Conservation (phyloP, 2,797 vertebrate species). For the Tragelaphus oryx region DNA sequence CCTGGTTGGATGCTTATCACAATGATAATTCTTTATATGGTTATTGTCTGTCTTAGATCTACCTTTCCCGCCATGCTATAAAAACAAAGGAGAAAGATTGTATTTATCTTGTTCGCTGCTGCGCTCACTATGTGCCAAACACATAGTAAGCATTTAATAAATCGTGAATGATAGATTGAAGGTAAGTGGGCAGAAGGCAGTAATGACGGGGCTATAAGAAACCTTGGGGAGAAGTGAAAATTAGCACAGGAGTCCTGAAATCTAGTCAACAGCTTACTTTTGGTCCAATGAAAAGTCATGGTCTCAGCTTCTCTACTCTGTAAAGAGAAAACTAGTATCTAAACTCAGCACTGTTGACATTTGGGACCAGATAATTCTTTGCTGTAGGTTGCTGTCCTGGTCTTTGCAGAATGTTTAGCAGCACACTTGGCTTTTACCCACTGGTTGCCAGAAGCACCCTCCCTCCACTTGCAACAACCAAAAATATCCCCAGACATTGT, state of each 20-base stretch:
- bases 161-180: not conserved
- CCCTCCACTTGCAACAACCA: not conserved
- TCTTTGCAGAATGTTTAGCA: not conserved
- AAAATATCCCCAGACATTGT: not conserved
- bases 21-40: not conserved
- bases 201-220: not conserved
- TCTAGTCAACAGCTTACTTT: not conserved
- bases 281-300: not conserved
- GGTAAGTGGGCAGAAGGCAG: not conserved
- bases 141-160: not conserved
- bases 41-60: not conserved
- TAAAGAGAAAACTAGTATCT: not conserved
- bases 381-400: accelerated
- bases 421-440: accelerated
- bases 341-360: not conserved
- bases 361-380: not conserved
- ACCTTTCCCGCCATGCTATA: not conserved
- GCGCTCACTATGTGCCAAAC: not conserved
- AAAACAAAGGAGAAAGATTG: not conserved
- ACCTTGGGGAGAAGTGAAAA: not conserved
- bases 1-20: not conserved
- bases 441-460: not conserved
- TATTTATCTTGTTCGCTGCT: not conserved
- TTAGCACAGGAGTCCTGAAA: not conserved
- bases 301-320: not conserved